Base-by-base conservation (phyloP, 2,888 invertebrate genomes). In the Himalopsyche tibetana region DNA sequence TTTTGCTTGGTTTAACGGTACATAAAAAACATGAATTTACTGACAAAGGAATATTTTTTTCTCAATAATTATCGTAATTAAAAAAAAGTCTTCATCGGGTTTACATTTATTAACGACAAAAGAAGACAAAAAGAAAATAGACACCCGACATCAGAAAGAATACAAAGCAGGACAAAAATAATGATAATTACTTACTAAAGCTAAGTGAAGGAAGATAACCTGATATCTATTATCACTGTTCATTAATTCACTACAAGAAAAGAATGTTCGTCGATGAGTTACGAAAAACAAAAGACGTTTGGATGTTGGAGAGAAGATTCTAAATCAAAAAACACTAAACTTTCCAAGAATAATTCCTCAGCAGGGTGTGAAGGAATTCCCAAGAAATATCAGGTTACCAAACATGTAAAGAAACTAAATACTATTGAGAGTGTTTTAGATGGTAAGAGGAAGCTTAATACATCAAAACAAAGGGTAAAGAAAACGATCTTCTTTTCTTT, bases 251-350 rank as follows among this genome's bases (percentile, higher is more conserved):
- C 63, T 19, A 28, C 1, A 19, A 63, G 19, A 19, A 63, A 63
- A 63, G 63, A 63, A 63, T 19, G 19, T 19, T 63, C 63, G n/a
- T 28, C 63, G 11, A 63, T 63, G 19, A 63, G 4, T 4, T 1
- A 63, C 5, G 8, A 63, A 28, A 63, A 63, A 63, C 63, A 63
- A 63, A 63, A 63, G 15, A 4, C 63, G 63, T 5, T 19, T 2
- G 63, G 19, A 11, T 11, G 15, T 3, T n/a, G 63, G n/a, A n/a
- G 56, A n/a, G 56, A 8, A 56, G 17, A 56, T 56, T 56, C 3
- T 56, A 56, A 63, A 63, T 63, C 63, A 63, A 63, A 63, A 56
- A 63, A 63, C 63, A 63, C 63, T 11, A 63, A 19, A 28, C 15
- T 51, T 15, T 51, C 51, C 15, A 9, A 2, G 45, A 45, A n/a